Evolutionary conservation across 1,140 invertebrate genomes (phyloP).

Genomic region (Odontomachus brunneus): DNA sequence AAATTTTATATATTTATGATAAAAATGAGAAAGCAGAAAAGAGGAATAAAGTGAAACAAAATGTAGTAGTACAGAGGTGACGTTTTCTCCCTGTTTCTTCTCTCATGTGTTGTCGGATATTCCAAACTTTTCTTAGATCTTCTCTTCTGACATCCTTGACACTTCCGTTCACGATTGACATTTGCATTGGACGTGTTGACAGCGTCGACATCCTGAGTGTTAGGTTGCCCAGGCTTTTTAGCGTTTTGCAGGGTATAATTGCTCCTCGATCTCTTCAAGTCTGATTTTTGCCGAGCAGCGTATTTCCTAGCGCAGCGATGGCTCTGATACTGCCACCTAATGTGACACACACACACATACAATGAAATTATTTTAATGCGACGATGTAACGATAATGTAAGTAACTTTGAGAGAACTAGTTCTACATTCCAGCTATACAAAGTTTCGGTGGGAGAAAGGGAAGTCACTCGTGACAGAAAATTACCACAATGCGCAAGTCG

Average conservation of each 20-base stretch:
- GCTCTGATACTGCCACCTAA: constrained; percentile 66
- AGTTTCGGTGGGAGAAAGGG: neutral
- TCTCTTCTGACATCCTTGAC: neutral
- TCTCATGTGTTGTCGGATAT: neutral
- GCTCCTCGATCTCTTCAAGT: constrained; percentile 13
- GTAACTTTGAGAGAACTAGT: neutral
- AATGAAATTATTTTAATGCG: neutral
- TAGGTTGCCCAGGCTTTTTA: constrained; percentile 15
- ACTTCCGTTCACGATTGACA: constrained; percentile 8
- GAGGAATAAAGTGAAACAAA: neutral
- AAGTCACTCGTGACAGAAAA: neutral
- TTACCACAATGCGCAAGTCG: constrained; percentile 76
- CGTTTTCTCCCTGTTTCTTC: neutral
- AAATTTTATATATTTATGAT: neutral
- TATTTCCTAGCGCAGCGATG: constrained; percentile 55
- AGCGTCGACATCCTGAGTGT: neutral
- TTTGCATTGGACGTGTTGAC: constrained; percentile 25
- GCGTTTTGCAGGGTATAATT: neutral
- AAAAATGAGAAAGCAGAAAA: neutral
- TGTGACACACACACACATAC: no score
- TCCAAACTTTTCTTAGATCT: constrained; percentile 11
- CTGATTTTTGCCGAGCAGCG: neutral
- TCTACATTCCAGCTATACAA: neutral
- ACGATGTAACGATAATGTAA: neutral
- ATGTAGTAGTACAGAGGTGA: constrained; percentile 9